Conservation (phyloP, 1,140 invertebrate genomes). For the Monomorium pharaonis region DNA sequence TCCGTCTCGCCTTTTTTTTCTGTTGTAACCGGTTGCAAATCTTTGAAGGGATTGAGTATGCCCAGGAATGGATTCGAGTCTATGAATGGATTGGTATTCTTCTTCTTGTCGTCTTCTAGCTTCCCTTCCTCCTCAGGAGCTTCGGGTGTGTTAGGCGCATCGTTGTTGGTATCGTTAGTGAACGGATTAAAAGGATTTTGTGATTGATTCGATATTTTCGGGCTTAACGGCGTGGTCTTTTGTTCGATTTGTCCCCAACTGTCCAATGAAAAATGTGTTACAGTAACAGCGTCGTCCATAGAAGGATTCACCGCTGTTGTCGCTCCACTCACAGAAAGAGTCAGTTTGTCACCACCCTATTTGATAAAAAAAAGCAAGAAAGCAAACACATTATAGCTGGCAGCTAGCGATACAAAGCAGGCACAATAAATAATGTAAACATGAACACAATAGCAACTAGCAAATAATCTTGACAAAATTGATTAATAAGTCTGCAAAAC, state of each 20-base stretch:
- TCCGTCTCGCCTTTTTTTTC: slow-evolving; percentile 73
- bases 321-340: slow-evolving; percentile 87
- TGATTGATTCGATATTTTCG: slow-evolving; percentile 80
- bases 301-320: slow-evolving; percentile 71
- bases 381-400: slow-evolving; percentile 75
- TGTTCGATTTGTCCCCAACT: slow-evolving; percentile 84
- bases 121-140: slow-evolving; percentile 63
- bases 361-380: slow-evolving; percentile 77
- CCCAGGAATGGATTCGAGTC: slow-evolving; percentile 86
- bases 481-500: slow-evolving; percentile 8
- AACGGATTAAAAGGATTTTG: slow-evolving; percentile 84
- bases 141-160: slow-evolving; percentile 69
- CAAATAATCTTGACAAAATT: slow-evolving; percentile 18
- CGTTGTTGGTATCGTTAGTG: slow-evolving; percentile 70
- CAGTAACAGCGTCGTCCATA: slow-evolving; percentile 82
- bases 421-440: slow-evolving; percentile 19
- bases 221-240: slow-evolving; percentile 81
- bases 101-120: slow-evolving; percentile 80
- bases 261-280: slow-evolving; percentile 84
- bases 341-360: slow-evolving; percentile 91
- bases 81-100: slow-evolving; percentile 86
- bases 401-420: slow-evolving; percentile 73
- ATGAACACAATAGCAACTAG: neutral
- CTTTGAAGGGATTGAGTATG: slow-evolving; percentile 83
- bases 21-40: slow-evolving; percentile 64